These are phyloP conservation scores for Orientallactaga sibirica DNA, from an alignment of 2,797 vertebrate species.

Conservation along the genomic window DNA sequence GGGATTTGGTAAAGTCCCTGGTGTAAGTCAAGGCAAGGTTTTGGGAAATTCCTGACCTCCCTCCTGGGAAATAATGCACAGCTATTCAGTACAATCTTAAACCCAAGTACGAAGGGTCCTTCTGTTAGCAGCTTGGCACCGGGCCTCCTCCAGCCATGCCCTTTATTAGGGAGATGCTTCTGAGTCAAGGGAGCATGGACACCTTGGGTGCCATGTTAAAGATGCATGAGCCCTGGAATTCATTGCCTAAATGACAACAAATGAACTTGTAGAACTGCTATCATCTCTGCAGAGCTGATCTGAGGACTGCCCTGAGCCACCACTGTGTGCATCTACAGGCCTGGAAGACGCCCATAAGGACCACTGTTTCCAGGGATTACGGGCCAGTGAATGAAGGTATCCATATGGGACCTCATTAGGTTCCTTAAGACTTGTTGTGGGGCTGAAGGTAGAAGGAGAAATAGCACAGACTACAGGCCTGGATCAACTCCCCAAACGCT, in stretches of 20 bases:
- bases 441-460: not conserved
- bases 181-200: not conserved
- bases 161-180: not conserved
- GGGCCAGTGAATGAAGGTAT: not conserved
- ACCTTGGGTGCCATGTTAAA: not conserved
- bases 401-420: not conserved
- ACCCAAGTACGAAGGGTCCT: not conserved
- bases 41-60: not conserved
- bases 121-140: not conserved
- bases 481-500: not conserved
- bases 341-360: not conserved
- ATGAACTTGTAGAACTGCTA: not conserved
- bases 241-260: not conserved
- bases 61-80: not conserved
- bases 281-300: not conserved
- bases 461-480: not conserved
- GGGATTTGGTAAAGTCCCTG: not conserved
- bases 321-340: too few species aligned
- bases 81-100: not conserved
- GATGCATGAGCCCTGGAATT: not conserved
- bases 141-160: not conserved
- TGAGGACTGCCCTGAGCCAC: not conserved
- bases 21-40: not conserved
- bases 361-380: not conserved
- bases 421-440: not conserved